phyloP scores from a whole-genome alignment of 2,888 invertebrate genomes.

The Morinoia aosen region DNA sequence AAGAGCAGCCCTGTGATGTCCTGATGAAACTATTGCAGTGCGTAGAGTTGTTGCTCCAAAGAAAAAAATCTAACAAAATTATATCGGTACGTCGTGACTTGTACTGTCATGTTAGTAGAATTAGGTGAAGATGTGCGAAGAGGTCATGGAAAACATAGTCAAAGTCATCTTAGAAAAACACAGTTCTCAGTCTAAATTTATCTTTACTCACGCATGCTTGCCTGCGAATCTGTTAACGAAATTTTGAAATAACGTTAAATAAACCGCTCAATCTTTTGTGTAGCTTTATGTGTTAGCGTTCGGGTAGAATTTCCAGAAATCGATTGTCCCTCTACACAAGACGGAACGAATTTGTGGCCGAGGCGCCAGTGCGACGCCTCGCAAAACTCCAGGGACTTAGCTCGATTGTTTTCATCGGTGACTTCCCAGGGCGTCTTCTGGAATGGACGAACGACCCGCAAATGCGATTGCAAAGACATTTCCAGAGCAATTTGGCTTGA shows the following conservation, averaged over 20 bases:
- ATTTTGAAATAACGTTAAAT: neutral
- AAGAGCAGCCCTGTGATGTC: too few relatives aligned
- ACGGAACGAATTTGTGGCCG: neutral
- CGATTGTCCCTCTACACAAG: neutral
- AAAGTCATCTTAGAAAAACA: neutral
- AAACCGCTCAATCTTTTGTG: neutral
- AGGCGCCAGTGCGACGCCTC: neutral
- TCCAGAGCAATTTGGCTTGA: conserved; percentile 34
- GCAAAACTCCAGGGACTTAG: conserved; percentile 27
- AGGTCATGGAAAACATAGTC: neutral
- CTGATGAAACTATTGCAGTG: too few relatives aligned
- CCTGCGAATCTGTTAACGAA: neutral
- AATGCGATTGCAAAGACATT: conserved; percentile 23
- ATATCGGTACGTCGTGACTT: neutral
- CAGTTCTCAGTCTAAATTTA: neutral
- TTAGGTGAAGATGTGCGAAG: neutral
- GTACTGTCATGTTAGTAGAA: neutral
- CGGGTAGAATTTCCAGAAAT: neutral
- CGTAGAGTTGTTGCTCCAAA: too few relatives aligned
- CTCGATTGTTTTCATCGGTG: conserved; percentile 30
- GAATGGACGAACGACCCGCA: conserved; percentile 26
- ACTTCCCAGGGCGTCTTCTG: neutral
- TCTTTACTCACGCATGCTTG: neutral
- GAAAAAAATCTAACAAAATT: too few relatives aligned
- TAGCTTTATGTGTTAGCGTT: neutral